phyloP scores from a whole-genome alignment of 1,140 invertebrate species.

The Chrysomallon squamiferum region DNA sequence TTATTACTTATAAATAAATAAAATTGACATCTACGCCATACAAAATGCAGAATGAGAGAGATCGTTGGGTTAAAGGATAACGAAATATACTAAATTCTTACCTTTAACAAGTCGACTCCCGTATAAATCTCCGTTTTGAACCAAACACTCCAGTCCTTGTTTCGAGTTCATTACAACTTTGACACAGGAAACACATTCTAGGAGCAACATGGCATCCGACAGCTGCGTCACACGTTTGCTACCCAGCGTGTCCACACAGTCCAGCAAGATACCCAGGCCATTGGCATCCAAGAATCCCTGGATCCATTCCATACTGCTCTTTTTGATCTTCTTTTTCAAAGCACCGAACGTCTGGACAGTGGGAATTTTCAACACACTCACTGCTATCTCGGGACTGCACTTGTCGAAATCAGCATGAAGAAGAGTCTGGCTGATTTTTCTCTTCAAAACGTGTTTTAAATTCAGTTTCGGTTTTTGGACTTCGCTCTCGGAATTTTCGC shows the following conservation, averaged over 20 bases:
- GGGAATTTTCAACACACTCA: conserved; percentile 61
- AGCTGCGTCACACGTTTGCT: conserved; percentile 49
- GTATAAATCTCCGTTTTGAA: conserved; percentile 58
- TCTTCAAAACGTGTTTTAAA: conserved; percentile 16
- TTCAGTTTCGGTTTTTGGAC: neutral
- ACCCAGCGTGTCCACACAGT: conserved; percentile 62
- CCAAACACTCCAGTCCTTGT: conserved; percentile 65
- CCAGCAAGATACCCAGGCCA: conserved; percentile 65
- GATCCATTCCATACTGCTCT: conserved; percentile 62
- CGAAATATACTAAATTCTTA: conserved; percentile 47
- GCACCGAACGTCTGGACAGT: conserved; percentile 62
- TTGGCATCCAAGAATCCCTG: conserved; percentile 65
- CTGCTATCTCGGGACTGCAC: conserved; percentile 59
- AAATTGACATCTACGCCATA: too few relatives aligned
- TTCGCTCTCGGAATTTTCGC: neutral
- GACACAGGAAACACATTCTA: conserved; percentile 65
- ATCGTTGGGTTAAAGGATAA: too few relatives aligned
- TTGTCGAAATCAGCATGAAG: conserved; percentile 36
- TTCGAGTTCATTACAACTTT: conserved; percentile 66
- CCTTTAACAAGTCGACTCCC: conserved; percentile 63
- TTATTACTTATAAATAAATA: too few relatives aligned
- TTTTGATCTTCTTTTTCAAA: conserved; percentile 61
- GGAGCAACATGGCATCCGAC: conserved; percentile 62
- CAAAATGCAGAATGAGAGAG: too few relatives aligned
- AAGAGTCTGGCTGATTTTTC: conserved; percentile 27